These are phyloP conservation scores for Pachyuromys duprasi DNA, from an alignment of 2,797 vertebrate genomes.

Conservation along the genomic window DNA sequence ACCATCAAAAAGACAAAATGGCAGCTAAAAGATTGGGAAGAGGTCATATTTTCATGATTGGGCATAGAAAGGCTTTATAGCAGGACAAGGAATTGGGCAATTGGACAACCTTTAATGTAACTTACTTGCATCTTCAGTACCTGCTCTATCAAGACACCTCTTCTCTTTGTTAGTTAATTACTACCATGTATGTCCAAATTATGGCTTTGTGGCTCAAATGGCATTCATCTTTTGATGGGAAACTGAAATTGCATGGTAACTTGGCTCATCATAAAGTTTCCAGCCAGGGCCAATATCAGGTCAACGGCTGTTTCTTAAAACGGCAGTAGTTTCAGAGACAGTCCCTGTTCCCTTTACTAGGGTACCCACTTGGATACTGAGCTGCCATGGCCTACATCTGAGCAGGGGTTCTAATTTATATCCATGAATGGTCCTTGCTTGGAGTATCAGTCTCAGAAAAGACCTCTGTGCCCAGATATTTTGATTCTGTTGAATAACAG, in stretches of 20 bases:
- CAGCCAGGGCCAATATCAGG: not conserved
- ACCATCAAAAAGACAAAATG: too few relatives aligned
- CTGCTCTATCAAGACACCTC: not conserved
- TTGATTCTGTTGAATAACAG: too few relatives aligned
- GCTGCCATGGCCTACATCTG: too few relatives aligned
- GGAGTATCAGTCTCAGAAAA: too few relatives aligned
- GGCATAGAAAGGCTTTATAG: not conserved
- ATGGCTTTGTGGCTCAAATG: not conserved
- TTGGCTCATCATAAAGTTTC: not conserved
- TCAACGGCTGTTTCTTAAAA: not conserved
- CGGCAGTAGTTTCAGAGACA: not conserved
- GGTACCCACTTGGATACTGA: too few relatives aligned
- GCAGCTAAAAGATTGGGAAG: not conserved
- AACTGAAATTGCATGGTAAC: not conserved
- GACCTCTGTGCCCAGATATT: too few relatives aligned
- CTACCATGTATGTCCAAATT: not conserved
- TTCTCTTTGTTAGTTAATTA: not conserved
- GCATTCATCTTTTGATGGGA: not conserved
- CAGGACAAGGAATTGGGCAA: not conserved
- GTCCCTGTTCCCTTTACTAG: too few relatives aligned
- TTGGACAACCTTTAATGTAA: not conserved
- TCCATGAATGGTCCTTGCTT: too few relatives aligned
- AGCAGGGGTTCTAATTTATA: too few relatives aligned
- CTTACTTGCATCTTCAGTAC: not conserved
- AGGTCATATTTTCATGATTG: not conserved